Evolutionary conservation across 2,888 invertebrate species (phyloP).

Genomic region (Myopa tessellatipennis): DNA sequence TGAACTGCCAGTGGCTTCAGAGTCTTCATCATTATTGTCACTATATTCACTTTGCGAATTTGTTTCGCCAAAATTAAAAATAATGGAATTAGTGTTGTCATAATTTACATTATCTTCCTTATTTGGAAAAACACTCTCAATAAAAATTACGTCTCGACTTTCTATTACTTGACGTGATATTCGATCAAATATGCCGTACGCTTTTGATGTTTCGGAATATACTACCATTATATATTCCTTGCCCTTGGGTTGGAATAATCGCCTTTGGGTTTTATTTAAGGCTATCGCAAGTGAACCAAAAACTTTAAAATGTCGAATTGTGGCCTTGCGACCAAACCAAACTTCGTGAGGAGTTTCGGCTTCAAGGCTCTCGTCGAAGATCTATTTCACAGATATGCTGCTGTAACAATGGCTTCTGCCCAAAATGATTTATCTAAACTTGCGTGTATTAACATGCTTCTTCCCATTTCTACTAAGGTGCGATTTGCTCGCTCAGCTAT

Average conservation of each 20-base stretch:
- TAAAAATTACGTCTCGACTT: too few species aligned
- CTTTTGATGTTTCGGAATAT: slow-evolving; percentile 25
- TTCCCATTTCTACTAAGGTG: slow-evolving; percentile 44
- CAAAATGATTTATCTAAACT: slow-evolving; percentile 49
- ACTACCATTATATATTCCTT: slow-evolving; percentile 29
- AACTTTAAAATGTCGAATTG: not conserved
- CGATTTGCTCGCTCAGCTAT: slow-evolving; percentile 42
- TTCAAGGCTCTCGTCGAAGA: not conserved
- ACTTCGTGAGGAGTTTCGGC: slow-evolving; percentile 43
- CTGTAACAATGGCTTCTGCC: slow-evolving; percentile 46
- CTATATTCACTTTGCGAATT: too few species aligned
- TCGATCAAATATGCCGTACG: slow-evolving; percentile 25
- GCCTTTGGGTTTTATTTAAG: slow-evolving; percentile 27
- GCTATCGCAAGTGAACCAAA: slow-evolving; percentile 2
- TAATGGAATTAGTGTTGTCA: too few species aligned
- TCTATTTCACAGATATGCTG: slow-evolving; percentile 42
- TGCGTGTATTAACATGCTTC: slow-evolving; percentile 52
- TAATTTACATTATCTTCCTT: too few species aligned
- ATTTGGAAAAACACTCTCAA: too few species aligned
- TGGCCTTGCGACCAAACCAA: slow-evolving; percentile 31
- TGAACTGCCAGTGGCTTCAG: too few species aligned
- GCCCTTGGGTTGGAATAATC: slow-evolving; percentile 21
- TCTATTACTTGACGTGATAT: too few species aligned
- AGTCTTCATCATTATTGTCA: too few species aligned
- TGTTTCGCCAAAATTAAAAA: too few species aligned